Conservation (phyloP, 1,140 invertebrate species). For the Polypedilum pembai region DNA sequence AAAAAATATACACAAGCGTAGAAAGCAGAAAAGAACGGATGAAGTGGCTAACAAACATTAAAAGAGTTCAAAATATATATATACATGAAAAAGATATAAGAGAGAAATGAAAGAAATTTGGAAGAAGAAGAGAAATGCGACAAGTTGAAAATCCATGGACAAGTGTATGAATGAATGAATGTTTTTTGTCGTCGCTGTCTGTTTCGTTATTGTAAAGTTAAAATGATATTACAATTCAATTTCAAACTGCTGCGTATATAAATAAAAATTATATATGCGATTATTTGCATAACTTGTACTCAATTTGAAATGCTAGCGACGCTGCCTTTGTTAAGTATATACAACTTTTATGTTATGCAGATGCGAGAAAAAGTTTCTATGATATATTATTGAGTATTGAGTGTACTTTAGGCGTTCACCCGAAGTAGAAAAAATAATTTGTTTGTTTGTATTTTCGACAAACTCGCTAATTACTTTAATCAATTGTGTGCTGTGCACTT, state of each 20-base stretch:
- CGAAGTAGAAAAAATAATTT: neutral
- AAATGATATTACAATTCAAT: neutral
- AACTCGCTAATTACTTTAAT: slow-evolving; percentile 7
- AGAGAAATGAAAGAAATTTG: neutral
- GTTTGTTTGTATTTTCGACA: slow-evolving; percentile 1
- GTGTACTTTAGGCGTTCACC: neutral
- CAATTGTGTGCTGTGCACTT: neutral
- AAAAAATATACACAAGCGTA: neutral
- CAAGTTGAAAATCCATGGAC: neutral
- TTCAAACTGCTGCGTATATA: slow-evolving; percentile 1
- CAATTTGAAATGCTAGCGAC: neutral
- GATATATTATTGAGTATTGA: neutral
- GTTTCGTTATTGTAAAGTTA: neutral
- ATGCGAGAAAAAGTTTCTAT: neutral
- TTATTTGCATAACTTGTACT: slow-evolving; percentile 12
- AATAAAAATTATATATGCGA: neutral
- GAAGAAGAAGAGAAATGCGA: neutral
- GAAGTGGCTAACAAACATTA: neutral
- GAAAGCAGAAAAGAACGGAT: slow-evolving; percentile 8
- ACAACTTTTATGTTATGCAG: neutral
- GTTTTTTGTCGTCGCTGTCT: neutral
- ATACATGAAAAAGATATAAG: neutral
- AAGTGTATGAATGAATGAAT: neutral
- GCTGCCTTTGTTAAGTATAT: neutral
- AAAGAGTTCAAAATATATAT: neutral